phyloP scores from a whole-genome alignment of 1,140 invertebrate genomes.

The Euura saliciscinereae region DNA sequence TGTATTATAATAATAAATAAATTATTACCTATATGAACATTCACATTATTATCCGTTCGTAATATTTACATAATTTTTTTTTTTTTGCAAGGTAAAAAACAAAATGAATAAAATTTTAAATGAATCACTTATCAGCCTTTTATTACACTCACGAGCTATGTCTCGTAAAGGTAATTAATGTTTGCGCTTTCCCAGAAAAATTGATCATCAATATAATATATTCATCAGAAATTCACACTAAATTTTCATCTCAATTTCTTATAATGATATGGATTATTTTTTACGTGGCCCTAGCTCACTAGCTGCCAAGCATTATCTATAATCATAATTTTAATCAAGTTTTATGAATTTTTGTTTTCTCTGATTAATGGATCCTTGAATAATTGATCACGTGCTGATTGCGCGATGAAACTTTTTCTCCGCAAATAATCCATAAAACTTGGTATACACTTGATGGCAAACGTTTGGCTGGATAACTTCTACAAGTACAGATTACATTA shows the following conservation, averaged over 20 bases:
- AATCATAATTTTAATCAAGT: slow-evolving; percentile 17
- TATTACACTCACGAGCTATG: slow-evolving; percentile 33
- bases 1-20: slow-evolving; percentile 50
- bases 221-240: background rate
- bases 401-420: slow-evolving; percentile 14
- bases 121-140: slow-evolving; percentile 45
- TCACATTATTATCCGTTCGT: slow-evolving; percentile 33
- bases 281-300: slow-evolving; percentile 33
- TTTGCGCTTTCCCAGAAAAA: slow-evolving; percentile 17
- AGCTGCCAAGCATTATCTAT: slow-evolving; percentile 25
- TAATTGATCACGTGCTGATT: no score
- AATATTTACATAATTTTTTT: slow-evolving; percentile 49
- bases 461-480: slow-evolving; percentile 29
- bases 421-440: slow-evolving; percentile 17
- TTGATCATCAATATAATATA: background rate
- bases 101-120: slow-evolving; percentile 34
- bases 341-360: slow-evolving; percentile 14
- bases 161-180: slow-evolving; percentile 33
- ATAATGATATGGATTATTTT: slow-evolving; percentile 45
- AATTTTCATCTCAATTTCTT: slow-evolving; percentile 20
- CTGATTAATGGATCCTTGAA: no score
- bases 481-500: slow-evolving; percentile 35
- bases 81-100: slow-evolving; percentile 19
- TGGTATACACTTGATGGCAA: slow-evolving; percentile 10
- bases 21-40: slow-evolving; percentile 54